Evolutionary conservation across 2,797 vertebrate genomes (phyloP).

Genomic region (Leptoclinus maculatus): DNA sequence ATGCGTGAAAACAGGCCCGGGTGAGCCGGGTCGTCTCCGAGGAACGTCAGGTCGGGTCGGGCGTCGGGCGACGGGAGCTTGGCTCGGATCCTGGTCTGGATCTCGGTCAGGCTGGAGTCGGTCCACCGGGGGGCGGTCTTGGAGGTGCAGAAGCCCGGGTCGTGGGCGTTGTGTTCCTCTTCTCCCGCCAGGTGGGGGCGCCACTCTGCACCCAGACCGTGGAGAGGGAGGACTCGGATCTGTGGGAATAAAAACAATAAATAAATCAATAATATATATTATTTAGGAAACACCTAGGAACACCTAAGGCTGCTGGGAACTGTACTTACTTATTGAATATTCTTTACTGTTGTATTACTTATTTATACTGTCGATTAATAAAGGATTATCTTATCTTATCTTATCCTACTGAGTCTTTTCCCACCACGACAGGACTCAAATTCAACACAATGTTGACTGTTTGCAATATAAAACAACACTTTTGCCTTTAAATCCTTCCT

Average conservation of each 20-base stretch:
- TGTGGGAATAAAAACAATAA: constrained; percentile 12
- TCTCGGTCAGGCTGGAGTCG: constrained; percentile 62
- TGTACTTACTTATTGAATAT: no score
- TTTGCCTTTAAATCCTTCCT: no score
- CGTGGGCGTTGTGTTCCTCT: constrained; percentile 72
- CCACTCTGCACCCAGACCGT: constrained; percentile 80
- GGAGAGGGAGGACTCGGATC: constrained; percentile 80
- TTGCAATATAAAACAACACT: no score
- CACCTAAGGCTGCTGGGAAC: no score
- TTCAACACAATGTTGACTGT: no score
- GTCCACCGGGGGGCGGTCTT: constrained; percentile 80
- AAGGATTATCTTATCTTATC: no score
- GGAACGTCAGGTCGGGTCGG: constrained; percentile 66
- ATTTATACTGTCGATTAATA: no score
- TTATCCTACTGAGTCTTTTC: no score
- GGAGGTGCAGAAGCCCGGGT: constrained; percentile 83
- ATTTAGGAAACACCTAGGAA: no score
- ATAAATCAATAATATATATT: no score
- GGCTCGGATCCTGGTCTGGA: constrained; percentile 72
- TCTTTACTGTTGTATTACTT: no score
- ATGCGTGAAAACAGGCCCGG: constrained; percentile 81
- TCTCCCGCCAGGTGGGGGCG: constrained; percentile 77
- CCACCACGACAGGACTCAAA: no score
- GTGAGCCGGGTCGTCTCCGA: constrained; percentile 72
- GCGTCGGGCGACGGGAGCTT: constrained; percentile 60